Conservation (phyloP, 2,797 vertebrate genomes). For the Acanthornis magna region DNA sequence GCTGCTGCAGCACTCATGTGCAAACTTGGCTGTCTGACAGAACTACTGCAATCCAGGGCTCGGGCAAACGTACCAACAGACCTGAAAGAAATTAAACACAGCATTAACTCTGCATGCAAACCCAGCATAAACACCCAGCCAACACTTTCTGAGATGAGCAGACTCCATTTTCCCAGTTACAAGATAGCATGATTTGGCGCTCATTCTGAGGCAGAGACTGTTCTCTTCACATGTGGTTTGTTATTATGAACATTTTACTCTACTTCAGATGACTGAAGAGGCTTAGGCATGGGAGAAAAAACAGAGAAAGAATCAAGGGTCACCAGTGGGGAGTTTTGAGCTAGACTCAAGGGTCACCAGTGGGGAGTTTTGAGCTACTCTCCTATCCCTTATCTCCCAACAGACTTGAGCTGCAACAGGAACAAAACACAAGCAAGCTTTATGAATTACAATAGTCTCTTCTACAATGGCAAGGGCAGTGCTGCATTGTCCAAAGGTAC, state of each 20-base stretch:
- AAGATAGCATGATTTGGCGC: not conserved
- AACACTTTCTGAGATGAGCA: not conserved
- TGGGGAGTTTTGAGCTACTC: not conserved
- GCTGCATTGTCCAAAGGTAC: not conserved
- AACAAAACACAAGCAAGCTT: not conserved
- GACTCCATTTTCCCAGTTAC: not conserved
- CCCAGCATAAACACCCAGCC: not conserved
- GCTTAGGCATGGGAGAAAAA: not conserved
- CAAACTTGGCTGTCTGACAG: conserved; percentile 95
- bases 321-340: not conserved
- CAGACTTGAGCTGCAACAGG: not conserved
- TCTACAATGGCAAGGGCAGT: not conserved
- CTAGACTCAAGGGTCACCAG: not conserved
- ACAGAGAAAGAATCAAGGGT: not conserved
- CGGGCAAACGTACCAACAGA: conserved; percentile 95
- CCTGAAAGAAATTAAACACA: conserved; percentile 67
- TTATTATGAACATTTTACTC: not conserved
- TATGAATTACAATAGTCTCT: not conserved
- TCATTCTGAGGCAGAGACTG: not conserved
- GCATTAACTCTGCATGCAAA: not conserved
- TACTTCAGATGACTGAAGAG: not conserved
- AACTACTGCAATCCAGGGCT: conserved; percentile 96
- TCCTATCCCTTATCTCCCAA: not conserved
- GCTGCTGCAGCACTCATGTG: conserved; percentile 96
- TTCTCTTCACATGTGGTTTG: not conserved